Evolutionary conservation across 2,888 invertebrate genomes (phyloP).

Genomic region (Lasioglossum marginatum): DNA sequence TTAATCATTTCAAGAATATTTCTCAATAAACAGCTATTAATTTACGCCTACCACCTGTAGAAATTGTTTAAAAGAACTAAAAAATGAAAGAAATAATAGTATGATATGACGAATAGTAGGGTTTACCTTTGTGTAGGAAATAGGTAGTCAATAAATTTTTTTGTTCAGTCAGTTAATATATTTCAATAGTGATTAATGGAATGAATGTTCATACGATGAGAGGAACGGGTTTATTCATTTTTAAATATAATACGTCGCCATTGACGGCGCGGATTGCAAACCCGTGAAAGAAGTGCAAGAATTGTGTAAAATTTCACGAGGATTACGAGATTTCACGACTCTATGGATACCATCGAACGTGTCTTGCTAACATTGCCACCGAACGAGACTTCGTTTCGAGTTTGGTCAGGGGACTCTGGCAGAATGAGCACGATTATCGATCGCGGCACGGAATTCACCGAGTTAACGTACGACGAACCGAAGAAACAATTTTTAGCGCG

Average conservation of each 20-base stretch:
- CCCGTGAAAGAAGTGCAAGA: neutral
- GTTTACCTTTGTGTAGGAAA: too few species aligned
- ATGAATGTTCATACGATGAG: neutral
- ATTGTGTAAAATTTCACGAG: neutral
- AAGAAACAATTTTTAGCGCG: slow-evolving; percentile 61
- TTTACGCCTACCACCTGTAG: neutral
- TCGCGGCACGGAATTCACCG: slow-evolving; percentile 57
- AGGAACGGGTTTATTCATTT: neutral
- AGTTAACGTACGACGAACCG: slow-evolving; percentile 52
- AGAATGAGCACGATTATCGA: slow-evolving; percentile 62
- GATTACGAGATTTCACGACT: neutral
- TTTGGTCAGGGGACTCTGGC: slow-evolving; percentile 24
- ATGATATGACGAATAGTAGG: neutral
- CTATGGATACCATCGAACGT: neutral
- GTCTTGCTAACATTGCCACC: neutral
- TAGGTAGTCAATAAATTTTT: too few species aligned
- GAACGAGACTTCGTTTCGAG: slow-evolving; percentile 32
- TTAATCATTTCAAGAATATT: too few species aligned
- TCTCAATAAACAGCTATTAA: too few species aligned
- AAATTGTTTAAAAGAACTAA: neutral
- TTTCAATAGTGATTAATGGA: neutral
- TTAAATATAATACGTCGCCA: neutral
- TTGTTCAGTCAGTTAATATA: too few species aligned
- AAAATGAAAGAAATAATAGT: too few species aligned
- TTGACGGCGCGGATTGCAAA: neutral